phyloP scores from a whole-genome alignment of 1,140 invertebrate species.

The Melitaea cinxia region DNA sequence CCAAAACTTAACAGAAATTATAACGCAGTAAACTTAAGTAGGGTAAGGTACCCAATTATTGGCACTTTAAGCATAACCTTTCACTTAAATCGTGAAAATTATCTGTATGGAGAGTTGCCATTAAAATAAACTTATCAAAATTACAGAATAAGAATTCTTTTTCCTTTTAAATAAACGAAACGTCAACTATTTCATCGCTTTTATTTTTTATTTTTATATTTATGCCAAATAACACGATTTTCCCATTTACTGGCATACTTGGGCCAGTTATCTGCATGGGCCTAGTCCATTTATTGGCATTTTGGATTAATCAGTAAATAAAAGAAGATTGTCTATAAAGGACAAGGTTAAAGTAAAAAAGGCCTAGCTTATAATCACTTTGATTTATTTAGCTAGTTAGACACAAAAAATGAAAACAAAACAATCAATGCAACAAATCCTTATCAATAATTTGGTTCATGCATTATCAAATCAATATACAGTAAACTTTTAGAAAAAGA shows the following conservation, averaged over 20 bases:
- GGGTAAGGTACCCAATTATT: constrained; percentile 14
- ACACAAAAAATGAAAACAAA: too few species aligned
- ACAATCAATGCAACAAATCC: too few species aligned
- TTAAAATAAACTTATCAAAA: constrained; percentile 4
- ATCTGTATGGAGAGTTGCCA: constrained; percentile 18
- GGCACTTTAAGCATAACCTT: constrained; percentile 19
- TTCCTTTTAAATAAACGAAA: background rate
- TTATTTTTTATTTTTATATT: constrained; percentile 9
- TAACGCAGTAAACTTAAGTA: too few species aligned
- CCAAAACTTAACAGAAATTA: too few species aligned
- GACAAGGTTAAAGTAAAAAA: too few species aligned
- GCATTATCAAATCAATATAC: constrained; percentile 3
- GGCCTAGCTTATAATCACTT: background rate
- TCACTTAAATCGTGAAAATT: constrained; percentile 17
- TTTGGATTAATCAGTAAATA: background rate
- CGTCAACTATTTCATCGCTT: background rate
- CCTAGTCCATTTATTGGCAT: constrained; percentile 8
- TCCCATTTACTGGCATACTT: constrained; percentile 23
- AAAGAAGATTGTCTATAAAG: too few species aligned
- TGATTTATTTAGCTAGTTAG: too few species aligned
- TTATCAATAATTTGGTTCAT: too few species aligned
- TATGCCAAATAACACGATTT: background rate
- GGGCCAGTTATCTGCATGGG: constrained; percentile 10
- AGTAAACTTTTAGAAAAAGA: constrained; percentile 3
- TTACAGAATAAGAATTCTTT: constrained; percentile 8